Percentiles rank a stretch among this genome's conserved stretches.
Conservation (phyloP, 2,797 vertebrate genomes). For the Microhierax caerulescens region DNA sequence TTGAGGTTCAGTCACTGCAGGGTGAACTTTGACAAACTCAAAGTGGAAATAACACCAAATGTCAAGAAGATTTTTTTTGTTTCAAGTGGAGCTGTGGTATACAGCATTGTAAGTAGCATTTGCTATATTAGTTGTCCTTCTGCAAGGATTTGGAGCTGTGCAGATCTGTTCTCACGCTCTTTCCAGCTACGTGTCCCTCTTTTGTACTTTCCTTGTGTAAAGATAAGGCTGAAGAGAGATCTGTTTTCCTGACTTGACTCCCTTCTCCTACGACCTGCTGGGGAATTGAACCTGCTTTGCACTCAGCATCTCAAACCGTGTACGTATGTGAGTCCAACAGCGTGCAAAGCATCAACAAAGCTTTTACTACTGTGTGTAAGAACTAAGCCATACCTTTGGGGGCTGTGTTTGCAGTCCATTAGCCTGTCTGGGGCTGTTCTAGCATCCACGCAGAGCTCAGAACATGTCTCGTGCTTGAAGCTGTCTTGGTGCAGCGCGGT, state of each 20-base stretch:
- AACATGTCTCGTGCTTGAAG: background rate
- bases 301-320: background rate
- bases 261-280: background rate
- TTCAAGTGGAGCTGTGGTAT: background rate
- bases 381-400: background rate
- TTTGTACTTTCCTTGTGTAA: background rate
- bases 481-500: background rate
- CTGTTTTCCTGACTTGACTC: background rate
- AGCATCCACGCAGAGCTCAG: background rate
- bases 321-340: background rate
- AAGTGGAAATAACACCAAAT: background rate
- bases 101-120: background rate
- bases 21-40: background rate
- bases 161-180: background rate
- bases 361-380: background rate
- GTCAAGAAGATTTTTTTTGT: background rate
- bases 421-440: background rate
- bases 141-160: background rate
- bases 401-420: background rate
- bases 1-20: background rate
- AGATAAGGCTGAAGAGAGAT: background rate
- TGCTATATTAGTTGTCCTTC: background rate
- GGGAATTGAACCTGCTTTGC: background rate
- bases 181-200: background rate
- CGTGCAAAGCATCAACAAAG: background rate